Base-by-base conservation (phyloP, 2,113 vertebrate species). In the Dasyprocta punctata region DNA sequence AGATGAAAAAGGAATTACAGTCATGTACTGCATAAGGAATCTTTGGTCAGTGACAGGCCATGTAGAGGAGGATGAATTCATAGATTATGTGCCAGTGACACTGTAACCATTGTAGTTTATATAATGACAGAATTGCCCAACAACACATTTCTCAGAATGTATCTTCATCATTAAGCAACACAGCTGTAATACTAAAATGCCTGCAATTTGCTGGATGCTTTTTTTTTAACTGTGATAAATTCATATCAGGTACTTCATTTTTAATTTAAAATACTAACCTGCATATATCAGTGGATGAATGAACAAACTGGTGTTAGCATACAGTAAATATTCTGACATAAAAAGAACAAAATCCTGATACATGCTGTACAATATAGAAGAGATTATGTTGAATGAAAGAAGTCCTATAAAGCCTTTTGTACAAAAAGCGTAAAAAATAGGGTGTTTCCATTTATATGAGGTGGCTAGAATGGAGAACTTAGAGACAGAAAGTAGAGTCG, bases 181-280 rank as follows among this genome's bases (percentile, higher is more conserved):
- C 6, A 36, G n/a, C 38, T 61, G 13, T 56, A 20, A 82, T 90
- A 47, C 71, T 60, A 86, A 95, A 94, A n/a, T 65, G 11, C 67
- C 60, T 96, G 1, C 24, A 83, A 19, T 93, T 92, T 97, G 12
- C 20, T 44, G 60, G 61, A 89, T 92, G 30, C 81, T 88, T 84
- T 85, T 93, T 92, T 22, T 65, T 52, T 86, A 92, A 28, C n/a
- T 89, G 28, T 92, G 54, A 69, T 89, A 78, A 47, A 89, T 36
- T 96, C 54, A 90, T 24, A 63, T 89, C 20, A 41, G 30, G 52
- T 89, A 44, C 41, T 88, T 96, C 77, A 52, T 86, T 94, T 94
- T 96, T 94, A 86, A 56, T 93, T 92, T 22, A 63, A 65, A 71
- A 96, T 91, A n/a, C 20, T 54, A 82, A 60, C 58, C 44, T 58